Evolutionary conservation across 1,140 invertebrate species (phyloP), one percentile per base, ranked within the genome.

Genomic region (Drosophila repleta): DNA sequence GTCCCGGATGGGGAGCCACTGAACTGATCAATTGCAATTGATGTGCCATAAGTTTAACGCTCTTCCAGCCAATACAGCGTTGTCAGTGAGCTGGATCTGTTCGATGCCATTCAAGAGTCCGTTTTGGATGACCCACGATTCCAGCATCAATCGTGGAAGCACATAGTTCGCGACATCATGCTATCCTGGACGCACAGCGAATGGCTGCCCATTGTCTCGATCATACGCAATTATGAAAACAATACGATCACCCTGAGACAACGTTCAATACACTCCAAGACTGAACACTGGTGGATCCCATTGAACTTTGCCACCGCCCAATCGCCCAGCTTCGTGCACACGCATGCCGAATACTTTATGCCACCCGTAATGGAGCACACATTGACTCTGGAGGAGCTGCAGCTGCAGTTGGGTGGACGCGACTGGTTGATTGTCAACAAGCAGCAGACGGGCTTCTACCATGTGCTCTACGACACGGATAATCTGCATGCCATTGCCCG

Each of bases 381-480:
- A 0, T 21, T 90, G 6, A 69, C 48, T 4, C 41, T 84, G 18
- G 66, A 74, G 5, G 74, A 90, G 6, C 68, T 90, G 10, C 55
- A 75, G 4, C 53, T 91, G 35, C 56, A 88, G 43, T 24, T 90
- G 3, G 46, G 35, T 6, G 76, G 78, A 15, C 88, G 91, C 24
- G 92, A 93, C 2, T 95, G 94, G 94, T 92, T 92, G 37, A 92
- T 95, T 10, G 52, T 95, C 0, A 95, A 95, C 70, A 93, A 94
- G 15, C 93, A 94, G 70, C 92, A 94, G 71, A 93, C 92, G 37
- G 94, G 94, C 21, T 95, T 94, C 63, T 95, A 95, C 74, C 93
- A 94, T 17, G 94, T 95, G 0, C 94, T 94, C 58, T 96, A 96
- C 62, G 94, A 95, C 35, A 41, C 48, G 0, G 75, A 83, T 2